These are phyloP conservation scores for Drosophila mercatorum DNA, from an alignment of 2,888 invertebrate genomes.

Conservation along the genomic window DNA sequence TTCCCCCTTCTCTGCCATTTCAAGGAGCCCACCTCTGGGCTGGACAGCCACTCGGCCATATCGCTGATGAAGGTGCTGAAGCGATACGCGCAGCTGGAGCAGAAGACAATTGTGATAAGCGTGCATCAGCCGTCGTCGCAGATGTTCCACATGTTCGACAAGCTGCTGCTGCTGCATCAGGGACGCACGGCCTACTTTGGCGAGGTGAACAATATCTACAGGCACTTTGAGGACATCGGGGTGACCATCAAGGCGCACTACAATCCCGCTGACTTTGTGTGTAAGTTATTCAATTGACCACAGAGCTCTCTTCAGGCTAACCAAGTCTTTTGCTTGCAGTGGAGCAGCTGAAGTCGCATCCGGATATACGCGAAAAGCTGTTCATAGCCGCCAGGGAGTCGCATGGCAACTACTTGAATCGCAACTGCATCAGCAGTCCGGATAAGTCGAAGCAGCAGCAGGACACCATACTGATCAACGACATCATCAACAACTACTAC, in stretches of 20 bases:
- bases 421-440: slow-evolving; percentile 72
- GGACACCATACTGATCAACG: slow-evolving; percentile 79
- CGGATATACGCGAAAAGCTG: slow-evolving; percentile 88
- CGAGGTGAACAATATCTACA: slow-evolving; percentile 89
- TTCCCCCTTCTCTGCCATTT: background rate
- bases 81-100: slow-evolving; percentile 90
- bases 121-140: slow-evolving; percentile 94
- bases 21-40: slow-evolving; percentile 92
- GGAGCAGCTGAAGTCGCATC: slow-evolving; percentile 90
- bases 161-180: slow-evolving; percentile 88
- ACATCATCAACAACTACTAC: slow-evolving; percentile 81
- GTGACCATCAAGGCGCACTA: slow-evolving; percentile 90
- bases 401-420: slow-evolving; percentile 85
- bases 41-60: slow-evolving; percentile 92
- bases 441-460: slow-evolving; percentile 59
- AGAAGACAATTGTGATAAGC: slow-evolving; percentile 91
- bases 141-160: slow-evolving; percentile 93
- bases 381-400: slow-evolving; percentile 88
- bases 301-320: background rate
- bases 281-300: slow-evolving; percentile 86
- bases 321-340: slow-evolving; percentile 84
- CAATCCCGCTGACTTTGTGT: slow-evolving; percentile 93
- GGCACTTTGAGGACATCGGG: slow-evolving; percentile 90
- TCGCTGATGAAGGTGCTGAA: slow-evolving; percentile 90
- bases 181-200: slow-evolving; percentile 92